phyloP scores from a whole-genome alignment of 2,888 invertebrate genomes.

The Tachina fera region DNA sequence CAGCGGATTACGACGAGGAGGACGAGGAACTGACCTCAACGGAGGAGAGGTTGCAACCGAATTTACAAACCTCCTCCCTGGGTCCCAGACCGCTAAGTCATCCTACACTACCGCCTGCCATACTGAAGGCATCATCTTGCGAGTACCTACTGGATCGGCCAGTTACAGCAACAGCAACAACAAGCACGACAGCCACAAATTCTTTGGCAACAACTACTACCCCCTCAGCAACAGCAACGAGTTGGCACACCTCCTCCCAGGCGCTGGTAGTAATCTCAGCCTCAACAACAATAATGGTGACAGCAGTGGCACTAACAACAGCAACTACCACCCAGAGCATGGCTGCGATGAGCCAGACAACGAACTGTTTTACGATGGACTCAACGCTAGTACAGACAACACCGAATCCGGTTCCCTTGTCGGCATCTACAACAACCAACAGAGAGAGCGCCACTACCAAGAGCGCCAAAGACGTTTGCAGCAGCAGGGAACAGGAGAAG shows the following conservation, averaged over 20 bases:
- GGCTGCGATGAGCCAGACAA: slow-evolving; percentile 74
- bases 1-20: slow-evolving; percentile 71
- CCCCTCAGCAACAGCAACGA: slow-evolving; percentile 38
- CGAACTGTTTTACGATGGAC: slow-evolving; percentile 80
- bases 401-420: slow-evolving; percentile 84
- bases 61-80: slow-evolving; percentile 74
- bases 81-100: slow-evolving; percentile 76
- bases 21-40: slow-evolving; percentile 72
- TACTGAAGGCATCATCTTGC: slow-evolving; percentile 78
- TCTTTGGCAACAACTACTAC: slow-evolving; percentile 18
- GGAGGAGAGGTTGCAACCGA: slow-evolving; percentile 75
- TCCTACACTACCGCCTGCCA: slow-evolving; percentile 71
- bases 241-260: slow-evolving; percentile 61
- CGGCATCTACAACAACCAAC: slow-evolving; percentile 85
- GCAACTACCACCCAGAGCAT: slow-evolving; percentile 80
- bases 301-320: slow-evolving; percentile 79
- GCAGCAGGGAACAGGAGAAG: slow-evolving; percentile 65
- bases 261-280: slow-evolving; percentile 79
- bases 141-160: slow-evolving; percentile 81
- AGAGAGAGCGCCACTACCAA: slow-evolving; percentile 84
- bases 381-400: slow-evolving; percentile 76
- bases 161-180: slow-evolving; percentile 62
- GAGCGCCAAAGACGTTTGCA: slow-evolving; percentile 75
- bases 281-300: slow-evolving; percentile 80
- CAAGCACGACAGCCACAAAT: slow-evolving; percentile 52